These are phyloP conservation scores for Apodemia hepburni DNA, from an alignment of 2,888 invertebrate species.

Conservation along the genomic window DNA sequence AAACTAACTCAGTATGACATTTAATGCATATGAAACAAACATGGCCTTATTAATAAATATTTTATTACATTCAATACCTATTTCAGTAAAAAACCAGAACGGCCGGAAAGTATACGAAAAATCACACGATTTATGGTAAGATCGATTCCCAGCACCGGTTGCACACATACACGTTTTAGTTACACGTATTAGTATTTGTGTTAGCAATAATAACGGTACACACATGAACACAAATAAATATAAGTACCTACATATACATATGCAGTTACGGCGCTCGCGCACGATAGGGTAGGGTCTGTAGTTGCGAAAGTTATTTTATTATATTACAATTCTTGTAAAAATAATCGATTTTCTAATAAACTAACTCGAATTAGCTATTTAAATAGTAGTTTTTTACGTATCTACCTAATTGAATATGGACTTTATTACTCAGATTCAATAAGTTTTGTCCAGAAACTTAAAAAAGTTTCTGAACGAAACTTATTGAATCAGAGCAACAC, in stretches of 20 bases:
- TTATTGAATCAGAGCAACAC: no score
- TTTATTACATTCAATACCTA: slow-evolving; percentile 34
- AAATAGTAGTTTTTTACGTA: no score
- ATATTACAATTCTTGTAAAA: not conserved
- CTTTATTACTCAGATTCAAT: no score
- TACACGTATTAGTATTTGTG: slow-evolving; percentile 45
- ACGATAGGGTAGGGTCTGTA: slow-evolving; percentile 40
- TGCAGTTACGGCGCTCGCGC: slow-evolving; percentile 55
- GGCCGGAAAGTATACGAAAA: slow-evolving; percentile 56
- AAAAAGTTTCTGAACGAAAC: no score
- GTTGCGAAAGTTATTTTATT: slow-evolving; percentile 38
- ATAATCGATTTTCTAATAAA: not conserved
- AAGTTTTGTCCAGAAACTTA: no score
- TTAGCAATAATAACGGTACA: slow-evolving; percentile 60
- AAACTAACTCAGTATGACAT: slow-evolving; percentile 2
- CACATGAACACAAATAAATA: slow-evolving; percentile 39
- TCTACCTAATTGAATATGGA: no score
- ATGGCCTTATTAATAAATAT: slow-evolving; percentile 39
- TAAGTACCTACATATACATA: slow-evolving; percentile 41
- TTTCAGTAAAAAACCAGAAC: slow-evolving; percentile 32
- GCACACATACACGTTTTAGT: slow-evolving; percentile 38
- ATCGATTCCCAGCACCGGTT: slow-evolving; percentile 46
- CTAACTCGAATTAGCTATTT: no score
- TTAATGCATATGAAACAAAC: slow-evolving; percentile 3
- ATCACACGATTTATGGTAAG: slow-evolving; percentile 47